Percentiles rank a stretch among this genome's conserved stretches.
Conservation (phyloP, 2,888 invertebrate genomes). For the Pilophorus perplexus region DNA sequence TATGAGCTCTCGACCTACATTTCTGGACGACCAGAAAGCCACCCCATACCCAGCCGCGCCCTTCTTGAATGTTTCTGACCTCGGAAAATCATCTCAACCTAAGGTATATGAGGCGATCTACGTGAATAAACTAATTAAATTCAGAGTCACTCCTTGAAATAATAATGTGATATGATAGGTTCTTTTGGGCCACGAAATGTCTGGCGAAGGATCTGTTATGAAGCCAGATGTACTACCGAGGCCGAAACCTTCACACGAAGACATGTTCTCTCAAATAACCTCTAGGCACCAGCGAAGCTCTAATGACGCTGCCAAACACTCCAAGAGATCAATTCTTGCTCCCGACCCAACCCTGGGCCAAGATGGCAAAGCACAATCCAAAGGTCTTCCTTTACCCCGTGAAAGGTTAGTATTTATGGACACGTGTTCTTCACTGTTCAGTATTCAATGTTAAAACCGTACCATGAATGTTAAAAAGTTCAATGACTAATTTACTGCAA, state of each 20-base stretch:
- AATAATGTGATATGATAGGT: no score
- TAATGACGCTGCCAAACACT: constrained; percentile 13
- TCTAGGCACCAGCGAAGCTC: constrained; percentile 2
- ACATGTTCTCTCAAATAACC: constrained; percentile 15
- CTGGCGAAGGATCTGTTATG: constrained; percentile 1
- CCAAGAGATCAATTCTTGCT: constrained; percentile 7
- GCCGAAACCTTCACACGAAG: constrained; percentile 1
- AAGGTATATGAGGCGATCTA: constrained; percentile 3
- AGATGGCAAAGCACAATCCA: constrained; percentile 20
- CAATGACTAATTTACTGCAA: no score
- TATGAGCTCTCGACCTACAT: neutral
- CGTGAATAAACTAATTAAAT: neutral
- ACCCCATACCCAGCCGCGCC: neutral
- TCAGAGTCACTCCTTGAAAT: no score
- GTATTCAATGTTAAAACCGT: neutral
- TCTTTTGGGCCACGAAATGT: constrained; percentile 3
- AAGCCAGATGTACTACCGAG: constrained; percentile 1
- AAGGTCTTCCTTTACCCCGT: constrained; percentile 24
- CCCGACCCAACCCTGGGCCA: constrained; percentile 13
- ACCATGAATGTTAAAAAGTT: no score
- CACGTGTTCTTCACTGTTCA: no score
- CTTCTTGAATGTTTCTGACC: neutral
- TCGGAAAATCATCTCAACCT: constrained; percentile 14
- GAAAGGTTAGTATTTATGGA: constrained; percentile 16
- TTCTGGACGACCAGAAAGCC: constrained; percentile 22